phyloP scores from a whole-genome alignment of 2,797 vertebrate species.

The Tinamus major region DNA sequence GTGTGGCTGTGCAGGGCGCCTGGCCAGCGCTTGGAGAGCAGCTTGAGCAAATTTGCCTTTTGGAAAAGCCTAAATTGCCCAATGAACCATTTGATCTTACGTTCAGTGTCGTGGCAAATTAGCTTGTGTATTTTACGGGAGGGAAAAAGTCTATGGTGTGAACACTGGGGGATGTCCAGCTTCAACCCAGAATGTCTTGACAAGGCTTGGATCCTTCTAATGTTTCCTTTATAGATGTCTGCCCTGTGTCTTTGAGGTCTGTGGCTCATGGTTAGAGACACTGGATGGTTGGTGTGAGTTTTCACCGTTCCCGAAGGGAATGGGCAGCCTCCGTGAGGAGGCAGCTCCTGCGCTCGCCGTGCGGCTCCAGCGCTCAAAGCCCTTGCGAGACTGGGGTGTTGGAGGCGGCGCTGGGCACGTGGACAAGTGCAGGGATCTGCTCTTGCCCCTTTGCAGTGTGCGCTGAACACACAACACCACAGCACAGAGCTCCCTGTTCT shows the following conservation, averaged over 20 bases:
- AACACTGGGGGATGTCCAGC: background rate
- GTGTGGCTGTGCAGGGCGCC: too few relatives aligned
- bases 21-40: background rate
- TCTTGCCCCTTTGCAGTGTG: background rate
- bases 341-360: background rate
- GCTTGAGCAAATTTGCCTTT: background rate
- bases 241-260: background rate
- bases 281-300: background rate
- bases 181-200: background rate
- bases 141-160: background rate
- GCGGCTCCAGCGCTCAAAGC: background rate
- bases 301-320: background rate
- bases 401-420: background rate
- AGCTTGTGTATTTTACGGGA: background rate
- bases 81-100: background rate
- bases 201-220: background rate
- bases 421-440: background rate
- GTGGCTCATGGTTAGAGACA: too few relatives aligned
- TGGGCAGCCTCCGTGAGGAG: background rate
- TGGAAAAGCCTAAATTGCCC: background rate
- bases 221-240: background rate
- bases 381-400: too few relatives aligned
- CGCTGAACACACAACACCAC: background rate
- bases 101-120: background rate
- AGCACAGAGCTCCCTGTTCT: background rate